phyloP scores from a whole-genome alignment of 2,113 vertebrate species.

The Delphinapterus leucas region DNA sequence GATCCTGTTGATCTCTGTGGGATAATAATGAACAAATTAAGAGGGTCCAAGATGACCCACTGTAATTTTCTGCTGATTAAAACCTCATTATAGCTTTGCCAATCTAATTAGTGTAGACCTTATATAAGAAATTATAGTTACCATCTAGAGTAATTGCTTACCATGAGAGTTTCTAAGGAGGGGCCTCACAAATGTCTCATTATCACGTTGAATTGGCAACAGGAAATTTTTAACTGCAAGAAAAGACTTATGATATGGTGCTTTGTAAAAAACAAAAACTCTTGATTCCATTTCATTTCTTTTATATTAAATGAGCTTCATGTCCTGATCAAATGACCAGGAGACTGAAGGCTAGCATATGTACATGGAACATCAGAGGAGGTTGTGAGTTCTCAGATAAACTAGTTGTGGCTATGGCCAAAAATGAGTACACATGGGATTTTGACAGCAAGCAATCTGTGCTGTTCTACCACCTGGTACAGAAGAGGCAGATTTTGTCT shows the following conservation, averaged over 20 bases:
- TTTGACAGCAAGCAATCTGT: conserved; percentile 19
- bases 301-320: neutral
- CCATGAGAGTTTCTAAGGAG: neutral
- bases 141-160: conserved; percentile 7
- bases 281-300: conserved; percentile 42
- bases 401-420: neutral
- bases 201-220: neutral
- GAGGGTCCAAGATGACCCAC: neutral
- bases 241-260: neutral
- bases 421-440: conserved; percentile 21
- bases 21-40: conserved; percentile 40
- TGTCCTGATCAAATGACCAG: conserved; percentile 7
- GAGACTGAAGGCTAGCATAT: neutral
- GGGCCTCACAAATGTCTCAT: conserved; percentile 17
- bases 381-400: neutral
- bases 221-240: conserved; percentile 12
- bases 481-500: neutral
- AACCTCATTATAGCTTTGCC: conserved; percentile 18
- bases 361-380: neutral
- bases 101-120: neutral
- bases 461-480: neutral
- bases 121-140: neutral
- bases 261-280: neutral
- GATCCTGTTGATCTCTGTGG: neutral
- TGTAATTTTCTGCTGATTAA: conserved; percentile 28